phyloP scores from a whole-genome alignment of 2,888 invertebrate species.

The Agrochola lychnidis region DNA sequence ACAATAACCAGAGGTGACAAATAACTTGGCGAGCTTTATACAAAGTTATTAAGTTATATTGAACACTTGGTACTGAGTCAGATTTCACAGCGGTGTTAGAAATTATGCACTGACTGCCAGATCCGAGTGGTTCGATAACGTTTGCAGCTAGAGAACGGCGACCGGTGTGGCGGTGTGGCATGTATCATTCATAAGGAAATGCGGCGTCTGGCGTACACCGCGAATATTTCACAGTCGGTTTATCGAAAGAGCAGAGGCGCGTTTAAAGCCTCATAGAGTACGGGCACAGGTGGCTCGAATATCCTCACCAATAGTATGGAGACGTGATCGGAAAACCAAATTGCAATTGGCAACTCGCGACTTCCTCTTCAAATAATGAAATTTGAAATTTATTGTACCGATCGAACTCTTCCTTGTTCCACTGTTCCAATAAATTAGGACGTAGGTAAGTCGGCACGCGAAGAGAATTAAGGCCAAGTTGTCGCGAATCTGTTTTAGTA shows the following conservation, averaged over 20 bases:
- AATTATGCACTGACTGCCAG: conserved; percentile 78
- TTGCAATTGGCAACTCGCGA: conserved; percentile 87
- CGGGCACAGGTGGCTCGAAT: conserved; percentile 89
- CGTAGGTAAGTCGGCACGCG: conserved; percentile 76
- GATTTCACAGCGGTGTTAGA: conserved; percentile 67
- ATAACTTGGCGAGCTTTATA: conserved; percentile 64
- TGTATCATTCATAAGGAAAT: conserved; percentile 90
- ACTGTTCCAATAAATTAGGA: conserved; percentile 84
- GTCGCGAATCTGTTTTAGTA: conserved; percentile 72
- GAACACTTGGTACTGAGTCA: conserved; percentile 62
- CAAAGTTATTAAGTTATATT: conserved; percentile 64
- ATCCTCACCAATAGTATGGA: conserved; percentile 88
- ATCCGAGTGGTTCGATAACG: conserved; percentile 73
- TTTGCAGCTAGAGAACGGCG: conserved; percentile 69
- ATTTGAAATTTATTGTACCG: conserved; percentile 89
- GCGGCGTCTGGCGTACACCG: conserved; percentile 82
- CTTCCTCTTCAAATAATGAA: conserved; percentile 89
- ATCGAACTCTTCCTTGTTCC: conserved; percentile 81
- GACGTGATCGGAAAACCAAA: conserved; percentile 89
- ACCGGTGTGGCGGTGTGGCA: conserved; percentile 78
- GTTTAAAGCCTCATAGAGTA: conserved; percentile 89
- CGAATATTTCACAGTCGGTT: conserved; percentile 89
- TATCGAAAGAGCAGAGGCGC: conserved; percentile 87
- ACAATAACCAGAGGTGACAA: conserved; percentile 57
- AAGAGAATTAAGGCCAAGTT: conserved; percentile 75